Evolutionary conservation across 2,888 invertebrate species (phyloP).

Genomic region (Pinctada fucata): DNA sequence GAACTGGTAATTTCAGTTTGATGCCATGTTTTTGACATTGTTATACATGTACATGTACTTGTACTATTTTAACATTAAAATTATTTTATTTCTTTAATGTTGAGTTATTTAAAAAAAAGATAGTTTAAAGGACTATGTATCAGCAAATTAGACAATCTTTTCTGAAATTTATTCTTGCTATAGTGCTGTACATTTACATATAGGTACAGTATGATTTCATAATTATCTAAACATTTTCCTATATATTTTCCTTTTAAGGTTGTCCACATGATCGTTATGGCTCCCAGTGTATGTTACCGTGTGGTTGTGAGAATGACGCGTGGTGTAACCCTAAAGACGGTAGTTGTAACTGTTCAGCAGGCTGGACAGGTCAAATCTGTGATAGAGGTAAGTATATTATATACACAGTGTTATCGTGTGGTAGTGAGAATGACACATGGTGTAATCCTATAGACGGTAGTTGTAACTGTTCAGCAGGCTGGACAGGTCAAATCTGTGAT

Average conservation of each 20-base stretch:
- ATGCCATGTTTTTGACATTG: no score
- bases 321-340: conserved; percentile 94
- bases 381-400: conserved; percentile 38
- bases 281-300: conserved; percentile 64
- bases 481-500: conserved; percentile 72
- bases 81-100: no score
- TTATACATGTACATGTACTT: no score
- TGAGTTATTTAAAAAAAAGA: no score
- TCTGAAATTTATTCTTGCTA: no score
- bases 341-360: conserved; percentile 68
- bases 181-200: no score
- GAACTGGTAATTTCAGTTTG: no score
- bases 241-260: conserved; percentile 45
- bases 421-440: conserved; percentile 81
- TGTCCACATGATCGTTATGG: conserved; percentile 84
- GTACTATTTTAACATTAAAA: no score
- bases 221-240: no score
- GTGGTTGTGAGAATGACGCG: conserved; percentile 79
- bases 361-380: conserved; percentile 72
- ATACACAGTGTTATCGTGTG: conserved; percentile 64
- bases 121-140: no score
- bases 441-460: conserved; percentile 92
- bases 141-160: no score
- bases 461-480: conserved; percentile 71
- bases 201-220: no score